Evolutionary conservation across 2,797 vertebrate genomes (phyloP), one percentile per base, ranked within the genome.

Genomic region (Tapirus indicus): DNA sequence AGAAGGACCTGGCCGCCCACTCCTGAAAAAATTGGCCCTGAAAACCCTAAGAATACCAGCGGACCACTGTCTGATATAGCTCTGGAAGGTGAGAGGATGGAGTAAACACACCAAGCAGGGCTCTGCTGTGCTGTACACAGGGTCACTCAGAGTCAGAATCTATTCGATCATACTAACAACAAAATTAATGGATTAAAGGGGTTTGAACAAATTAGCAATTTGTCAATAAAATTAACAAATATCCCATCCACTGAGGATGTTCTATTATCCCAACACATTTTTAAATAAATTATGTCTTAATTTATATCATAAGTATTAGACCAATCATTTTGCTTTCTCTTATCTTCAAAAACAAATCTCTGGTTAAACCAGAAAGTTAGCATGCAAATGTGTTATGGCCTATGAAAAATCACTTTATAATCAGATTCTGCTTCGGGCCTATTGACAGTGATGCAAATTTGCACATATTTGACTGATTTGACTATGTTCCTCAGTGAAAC

Each of bases 131-230:
- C 49, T 52, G 49, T 52, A 52, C 49, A 52, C 49, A 52, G 49
- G 4, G 49, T 52, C 14, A 13, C 13, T 52, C 13, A 13, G 13
- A 52, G 14, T 52, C 14, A 16, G 49, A 52, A 52, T 52, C 14
- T 14, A 52, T 13, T 14, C 4, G 14, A 16, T 52, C 2, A 13
- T 52, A 52, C 49, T 52, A 52, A 52, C 14, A 16, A 16, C 49
- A 52, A 52, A 52, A 52, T 52, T 52, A 77, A 68, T 75, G 9
- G 5, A 75, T 52, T 62, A 77, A 95, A 75, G 35, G 2, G 2
- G 71, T 79, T 82, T 78, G 32, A 93, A n/a, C n/a, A 86, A 58
- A 87, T 77, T 56, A 71, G 6, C 23, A 41, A 49, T 85, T 64
- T 96, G 12, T 64, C 9, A 72, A 64, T 49, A 77, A 95, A 80